Percentiles rank a stretch among this genome's conserved stretches.
Conservation (phyloP, 2,888 invertebrate species). For the Ligdia adustata region DNA sequence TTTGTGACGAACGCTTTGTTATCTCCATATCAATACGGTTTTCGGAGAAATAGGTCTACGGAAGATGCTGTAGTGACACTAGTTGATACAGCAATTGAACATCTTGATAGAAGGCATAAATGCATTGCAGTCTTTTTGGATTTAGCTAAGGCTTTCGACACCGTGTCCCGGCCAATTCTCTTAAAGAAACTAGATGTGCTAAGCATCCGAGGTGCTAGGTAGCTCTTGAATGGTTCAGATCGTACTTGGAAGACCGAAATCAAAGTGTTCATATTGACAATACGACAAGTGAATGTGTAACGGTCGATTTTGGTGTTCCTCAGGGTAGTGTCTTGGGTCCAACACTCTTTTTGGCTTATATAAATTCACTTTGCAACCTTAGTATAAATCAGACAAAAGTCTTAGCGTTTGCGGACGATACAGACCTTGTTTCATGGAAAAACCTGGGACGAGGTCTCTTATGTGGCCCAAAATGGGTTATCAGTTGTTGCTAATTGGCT, state of each 20-base stretch:
- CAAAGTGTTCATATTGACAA: not conserved
- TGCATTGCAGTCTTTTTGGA: not conserved
- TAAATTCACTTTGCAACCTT: not conserved
- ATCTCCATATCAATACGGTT: not conserved
- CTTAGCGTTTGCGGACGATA: not conserved
- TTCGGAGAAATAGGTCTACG: not conserved
- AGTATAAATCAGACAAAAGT: not conserved
- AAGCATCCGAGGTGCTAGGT: not conserved
- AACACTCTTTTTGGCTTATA: not conserved
- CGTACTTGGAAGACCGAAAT: not conserved
- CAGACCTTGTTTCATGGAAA: not conserved
- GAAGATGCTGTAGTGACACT: not conserved
- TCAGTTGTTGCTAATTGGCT: not conserved
- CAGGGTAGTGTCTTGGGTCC: not conserved
- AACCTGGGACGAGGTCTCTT: not conserved
- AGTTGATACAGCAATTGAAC: not conserved
- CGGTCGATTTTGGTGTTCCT: not conserved
- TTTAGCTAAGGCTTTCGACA: not conserved
- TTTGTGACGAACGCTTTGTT: not conserved
- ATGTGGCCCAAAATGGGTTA: not conserved
- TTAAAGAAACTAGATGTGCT: not conserved
- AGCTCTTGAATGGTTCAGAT: not conserved
- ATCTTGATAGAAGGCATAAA: not conserved
- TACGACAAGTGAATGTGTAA: not conserved
- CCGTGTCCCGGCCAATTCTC: not conserved